phyloP scores from a whole-genome alignment of 1,140 invertebrate genomes.

The Ips typographus region DNA sequence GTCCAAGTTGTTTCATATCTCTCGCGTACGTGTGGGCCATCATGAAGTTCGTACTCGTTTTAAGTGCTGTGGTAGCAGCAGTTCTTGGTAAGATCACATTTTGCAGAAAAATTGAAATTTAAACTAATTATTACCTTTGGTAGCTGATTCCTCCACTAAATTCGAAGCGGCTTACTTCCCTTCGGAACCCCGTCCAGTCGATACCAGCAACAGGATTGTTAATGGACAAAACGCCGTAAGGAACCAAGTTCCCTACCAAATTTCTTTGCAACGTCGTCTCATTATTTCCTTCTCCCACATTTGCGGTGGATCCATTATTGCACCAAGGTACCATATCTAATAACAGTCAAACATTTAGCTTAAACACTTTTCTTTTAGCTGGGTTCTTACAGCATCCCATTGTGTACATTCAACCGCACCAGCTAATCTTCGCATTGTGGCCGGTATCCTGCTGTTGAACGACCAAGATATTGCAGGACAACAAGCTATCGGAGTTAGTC shows the following conservation, averaged over 20 bases:
- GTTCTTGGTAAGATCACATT: neutral
- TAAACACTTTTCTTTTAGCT: slow-evolving; percentile 12
- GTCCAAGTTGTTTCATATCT: neutral
- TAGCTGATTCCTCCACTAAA: slow-evolving; percentile 9
- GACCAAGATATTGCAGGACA: slow-evolving; percentile 11
- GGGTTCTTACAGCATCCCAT: slow-evolving; percentile 24
- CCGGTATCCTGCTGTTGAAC: slow-evolving; percentile 17
- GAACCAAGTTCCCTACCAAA: slow-evolving; percentile 40
- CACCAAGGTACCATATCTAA: slow-evolving; percentile 7
- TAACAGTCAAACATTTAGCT: neutral
- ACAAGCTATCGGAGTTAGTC: slow-evolving; percentile 9
- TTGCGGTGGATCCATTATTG: slow-evolving; percentile 31
- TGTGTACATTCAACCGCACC: neutral
- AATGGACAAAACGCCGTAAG: slow-evolving; percentile 35
- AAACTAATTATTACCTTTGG: slow-evolving; percentile 6
- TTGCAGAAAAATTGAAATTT: neutral
- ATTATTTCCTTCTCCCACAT: slow-evolving; percentile 22
- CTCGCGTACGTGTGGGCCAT: neutral
- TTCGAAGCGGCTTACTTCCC: slow-evolving; percentile 9
- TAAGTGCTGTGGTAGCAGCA: neutral
- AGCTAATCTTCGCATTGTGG: neutral
- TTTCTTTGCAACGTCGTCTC: slow-evolving; percentile 33
- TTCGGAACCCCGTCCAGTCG: neutral
- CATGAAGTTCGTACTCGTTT: neutral
- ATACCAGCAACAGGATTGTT: slow-evolving; percentile 24